These are phyloP conservation scores for Callosobruchus maculatus DNA, from an alignment of 2,888 invertebrate genomes.

Conservation along the genomic window DNA sequence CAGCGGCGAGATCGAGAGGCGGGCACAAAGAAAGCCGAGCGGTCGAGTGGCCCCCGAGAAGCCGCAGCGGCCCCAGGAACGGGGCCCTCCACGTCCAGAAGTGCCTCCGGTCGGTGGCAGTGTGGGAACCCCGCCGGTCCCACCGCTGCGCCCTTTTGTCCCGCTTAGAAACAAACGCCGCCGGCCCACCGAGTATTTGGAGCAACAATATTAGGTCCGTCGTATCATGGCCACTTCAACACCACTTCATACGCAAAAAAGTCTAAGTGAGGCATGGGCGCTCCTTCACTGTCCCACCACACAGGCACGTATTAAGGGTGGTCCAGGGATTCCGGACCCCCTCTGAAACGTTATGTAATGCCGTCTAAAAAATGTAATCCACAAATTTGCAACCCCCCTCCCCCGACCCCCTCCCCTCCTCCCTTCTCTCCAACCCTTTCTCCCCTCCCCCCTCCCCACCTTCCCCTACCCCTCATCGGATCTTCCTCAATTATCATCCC, in stretches of 20 bases:
- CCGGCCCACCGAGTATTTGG: not conserved
- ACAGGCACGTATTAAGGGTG: too few species aligned
- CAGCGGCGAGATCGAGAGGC: conserved; percentile 22
- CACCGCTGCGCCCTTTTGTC: not conserved
- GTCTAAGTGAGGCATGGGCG: not conserved
- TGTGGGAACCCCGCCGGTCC: not conserved
- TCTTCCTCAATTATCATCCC: too few species aligned
- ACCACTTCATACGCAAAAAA: not conserved
- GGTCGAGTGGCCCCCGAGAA: conserved; percentile 22
- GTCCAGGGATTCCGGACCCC: too few species aligned
- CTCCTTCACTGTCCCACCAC: too few species aligned
- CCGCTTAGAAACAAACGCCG: not conserved
- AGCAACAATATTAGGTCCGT: not conserved
- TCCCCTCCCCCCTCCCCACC: too few species aligned
- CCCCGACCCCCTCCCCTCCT: too few species aligned
- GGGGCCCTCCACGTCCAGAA: not conserved
- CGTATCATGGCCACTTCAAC: not conserved
- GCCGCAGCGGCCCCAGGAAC: not conserved
- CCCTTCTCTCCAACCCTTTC: too few species aligned
- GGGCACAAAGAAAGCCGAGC: conserved; percentile 34
- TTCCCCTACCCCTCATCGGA: too few species aligned
- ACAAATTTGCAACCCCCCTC: too few species aligned
- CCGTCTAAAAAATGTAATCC: too few species aligned
- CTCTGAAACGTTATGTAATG: too few species aligned
- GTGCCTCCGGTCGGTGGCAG: not conserved